Conservation (phyloP, 2,113 vertebrate genomes). For the Pangasianodon gigas region DNA sequence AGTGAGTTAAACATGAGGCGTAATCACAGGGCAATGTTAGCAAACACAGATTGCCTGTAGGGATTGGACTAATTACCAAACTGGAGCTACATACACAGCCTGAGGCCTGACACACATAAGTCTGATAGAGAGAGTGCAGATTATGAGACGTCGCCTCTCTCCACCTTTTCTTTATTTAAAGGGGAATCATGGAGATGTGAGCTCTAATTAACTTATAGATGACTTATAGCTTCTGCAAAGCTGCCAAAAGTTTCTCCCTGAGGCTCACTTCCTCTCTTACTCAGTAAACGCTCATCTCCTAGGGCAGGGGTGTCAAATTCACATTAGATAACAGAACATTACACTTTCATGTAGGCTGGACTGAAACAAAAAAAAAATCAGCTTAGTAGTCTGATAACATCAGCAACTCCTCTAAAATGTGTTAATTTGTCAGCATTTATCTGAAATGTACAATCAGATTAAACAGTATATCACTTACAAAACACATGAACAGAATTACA, state of each 20-base stretch:
- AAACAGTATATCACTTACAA: not conserved
- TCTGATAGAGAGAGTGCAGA: not conserved
- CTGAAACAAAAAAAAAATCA: not conserved
- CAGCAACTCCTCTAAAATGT: not conserved
- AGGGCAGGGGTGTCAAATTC: not conserved
- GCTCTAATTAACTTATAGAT: constrained; percentile 64
- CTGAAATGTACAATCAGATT: not conserved
- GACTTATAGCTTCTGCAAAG: constrained; percentile 41
- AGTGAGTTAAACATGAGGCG: constrained; percentile 24
- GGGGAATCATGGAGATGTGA: constrained; percentile 34
- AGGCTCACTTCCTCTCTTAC: not conserved
- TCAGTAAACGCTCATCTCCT: not conserved
- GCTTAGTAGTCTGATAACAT: not conserved
- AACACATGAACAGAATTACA: no score
- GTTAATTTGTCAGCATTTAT: not conserved
- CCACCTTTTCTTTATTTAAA: constrained; percentile 24
- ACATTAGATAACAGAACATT: not conserved
- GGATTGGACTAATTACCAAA: constrained; percentile 37
- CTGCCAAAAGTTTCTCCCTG: constrained; percentile 8
- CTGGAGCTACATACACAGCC: constrained; percentile 20
- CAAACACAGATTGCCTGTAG: constrained; percentile 25
- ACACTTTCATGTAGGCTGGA: not conserved
- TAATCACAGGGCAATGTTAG: constrained; percentile 19
- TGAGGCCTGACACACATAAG: not conserved
- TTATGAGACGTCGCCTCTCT: constrained; percentile 7